Evolutionary conservation across 2,888 invertebrate genomes (phyloP), one percentile per base, ranked within the genome.

Genomic region (Choristoneura rosaceana): DNA sequence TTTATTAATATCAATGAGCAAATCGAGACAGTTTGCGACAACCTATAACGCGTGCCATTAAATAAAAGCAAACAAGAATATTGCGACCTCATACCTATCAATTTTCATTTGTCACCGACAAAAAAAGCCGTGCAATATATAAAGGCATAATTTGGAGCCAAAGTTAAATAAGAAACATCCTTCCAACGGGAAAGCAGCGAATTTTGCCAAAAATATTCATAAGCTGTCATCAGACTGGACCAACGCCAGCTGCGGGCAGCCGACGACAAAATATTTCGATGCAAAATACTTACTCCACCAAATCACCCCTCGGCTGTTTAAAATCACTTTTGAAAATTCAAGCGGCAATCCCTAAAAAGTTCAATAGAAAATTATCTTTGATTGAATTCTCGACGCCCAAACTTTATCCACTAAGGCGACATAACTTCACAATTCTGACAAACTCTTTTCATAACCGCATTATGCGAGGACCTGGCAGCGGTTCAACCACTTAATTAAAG

Each of bases 211-310:
- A 93, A 93, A 93, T 93, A 93, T 94, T 94, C 93, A 93, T 93
- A 93, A 92, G 92, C 92, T 93, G 93, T 93, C 93, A 93, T 93
- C 93, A 90, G 82, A 91, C 93, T 94, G 93, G 93, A 93, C 93
- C 87, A 79, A 80, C 89, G 93, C 93, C 93, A 94, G 93, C 87
- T 92, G 92, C 88, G 91, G 91, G 83, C 83, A 88, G 87, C 90
- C 88, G 84, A 89, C 89, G 90, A 90, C 93, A 89, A 92, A 93
- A 92, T 91, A 91, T 92, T 90, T 87, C 89, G 84, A 87, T 86
- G 90, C 90, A 91, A 92, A 93, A 92, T 92, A 92, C 91, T 91
- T 86, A 91, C 87, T 89, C 88, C 85, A 85, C 82, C 86, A 90
- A 92, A 92, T 88, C 90, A 88, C 90, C 90, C 88, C 88, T 83